phyloP scores from a whole-genome alignment of 2,113 vertebrate species.

The Paramisgurnus dabryanus region DNA sequence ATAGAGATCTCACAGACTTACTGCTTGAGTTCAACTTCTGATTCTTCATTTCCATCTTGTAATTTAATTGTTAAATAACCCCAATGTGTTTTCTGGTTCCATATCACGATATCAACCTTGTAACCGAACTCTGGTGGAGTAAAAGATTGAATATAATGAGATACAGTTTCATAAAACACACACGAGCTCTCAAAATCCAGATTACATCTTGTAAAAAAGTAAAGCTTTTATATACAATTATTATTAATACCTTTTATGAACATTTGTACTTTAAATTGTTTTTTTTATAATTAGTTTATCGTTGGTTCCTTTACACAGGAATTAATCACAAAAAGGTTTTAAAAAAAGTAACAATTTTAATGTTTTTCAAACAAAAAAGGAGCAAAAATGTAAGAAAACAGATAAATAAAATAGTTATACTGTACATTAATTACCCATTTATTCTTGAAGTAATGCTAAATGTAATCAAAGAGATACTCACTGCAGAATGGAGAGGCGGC shows the following conservation, averaged over 20 bases:
- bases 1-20: slow-evolving; percentile 59
- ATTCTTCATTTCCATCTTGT: slow-evolving; percentile 63
- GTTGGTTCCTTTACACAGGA: no score
- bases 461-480: slow-evolving; percentile 59
- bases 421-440: neutral
- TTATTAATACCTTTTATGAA: no score
- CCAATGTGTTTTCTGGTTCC: slow-evolving; percentile 79
- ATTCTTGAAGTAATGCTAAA: neutral
- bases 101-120: slow-evolving; percentile 82
- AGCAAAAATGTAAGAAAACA: neutral
- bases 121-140: slow-evolving; percentile 79
- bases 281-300: no score
- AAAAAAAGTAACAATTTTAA: no score
- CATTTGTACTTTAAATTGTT: no score
- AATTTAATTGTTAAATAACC: slow-evolving; percentile 82
- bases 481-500: slow-evolving; percentile 65
- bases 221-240: no score
- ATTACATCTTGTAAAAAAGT: no score
- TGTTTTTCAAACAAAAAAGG: no score
- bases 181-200: no score
- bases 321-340: no score
- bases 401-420: no score
- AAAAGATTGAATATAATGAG: slow-evolving; percentile 26
- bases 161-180: neutral
- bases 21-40: slow-evolving; percentile 69